Conservation (phyloP, 2,888 invertebrate genomes). For the Leptinotarsa haldemani region DNA sequence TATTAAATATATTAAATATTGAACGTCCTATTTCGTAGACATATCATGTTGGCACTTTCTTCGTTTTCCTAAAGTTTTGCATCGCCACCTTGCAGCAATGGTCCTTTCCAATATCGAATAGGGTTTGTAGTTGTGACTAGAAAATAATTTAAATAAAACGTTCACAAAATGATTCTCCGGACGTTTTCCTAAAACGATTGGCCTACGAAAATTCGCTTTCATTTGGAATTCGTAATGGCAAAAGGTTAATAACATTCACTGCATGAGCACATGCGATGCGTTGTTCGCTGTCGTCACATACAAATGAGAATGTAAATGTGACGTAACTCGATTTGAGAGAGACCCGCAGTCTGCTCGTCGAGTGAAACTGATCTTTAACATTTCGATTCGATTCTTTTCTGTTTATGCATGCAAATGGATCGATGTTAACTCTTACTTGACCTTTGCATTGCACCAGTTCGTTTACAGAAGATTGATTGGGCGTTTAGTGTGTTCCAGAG, state of each 20-base stretch:
- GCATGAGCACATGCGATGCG: constrained; percentile 13
- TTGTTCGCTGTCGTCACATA: constrained; percentile 20
- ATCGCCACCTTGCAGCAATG: too few species aligned
- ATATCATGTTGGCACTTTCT: too few species aligned
- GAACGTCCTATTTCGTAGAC: too few species aligned
- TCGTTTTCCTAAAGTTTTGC: too few species aligned
- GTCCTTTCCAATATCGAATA: too few species aligned
- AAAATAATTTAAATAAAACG: neutral
- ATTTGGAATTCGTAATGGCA: neutral
- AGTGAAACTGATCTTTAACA: constrained; percentile 8
- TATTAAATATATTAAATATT: too few species aligned
- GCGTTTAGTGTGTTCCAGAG: too few species aligned
- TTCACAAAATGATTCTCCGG: neutral
- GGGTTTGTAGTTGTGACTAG: too few species aligned
- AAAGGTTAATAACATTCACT: constrained; percentile 16
- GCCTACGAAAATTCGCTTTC: constrained; percentile 12
- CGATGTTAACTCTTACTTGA: neutral
- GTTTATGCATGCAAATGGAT: constrained; percentile 7
- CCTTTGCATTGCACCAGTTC: neutral
- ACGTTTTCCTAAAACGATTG: neutral
- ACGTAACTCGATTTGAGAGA: constrained; percentile 19
- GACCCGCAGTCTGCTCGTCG: constrained; percentile 23
- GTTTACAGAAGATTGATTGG: neutral
- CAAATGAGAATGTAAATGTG: constrained; percentile 17
- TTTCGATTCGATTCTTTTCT: constrained; percentile 2